These are phyloP conservation scores for Otolemur garnettii DNA, from an alignment of 2,113 vertebrate species.

Conservation along the genomic window DNA sequence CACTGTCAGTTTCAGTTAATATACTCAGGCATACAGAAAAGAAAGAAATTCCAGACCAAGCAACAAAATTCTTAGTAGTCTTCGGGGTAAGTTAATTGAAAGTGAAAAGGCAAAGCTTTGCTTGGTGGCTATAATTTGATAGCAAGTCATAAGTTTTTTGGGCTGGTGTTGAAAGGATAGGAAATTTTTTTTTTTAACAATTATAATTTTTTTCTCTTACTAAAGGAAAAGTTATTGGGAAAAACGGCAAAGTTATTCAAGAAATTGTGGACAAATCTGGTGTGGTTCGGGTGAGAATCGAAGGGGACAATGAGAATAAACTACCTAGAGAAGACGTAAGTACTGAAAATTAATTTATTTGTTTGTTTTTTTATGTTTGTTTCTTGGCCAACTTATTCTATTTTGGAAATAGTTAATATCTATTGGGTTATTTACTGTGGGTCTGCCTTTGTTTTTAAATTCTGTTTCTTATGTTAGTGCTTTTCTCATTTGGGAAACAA, in stretches of 20 bases:
- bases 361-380: neutral
- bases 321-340: conserved; percentile 92
- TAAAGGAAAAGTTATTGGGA: conserved; percentile 94
- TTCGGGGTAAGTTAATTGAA: conserved; percentile 7
- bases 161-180: neutral
- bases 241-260: conserved; percentile 94
- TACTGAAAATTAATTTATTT: conserved; percentile 58
- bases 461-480: neutral
- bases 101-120: conserved; percentile 38
- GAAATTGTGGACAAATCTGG: conserved; percentile 94
- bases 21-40: neutral
- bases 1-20: neutral
- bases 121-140: conserved; percentile 70
- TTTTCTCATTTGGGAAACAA: conserved; percentile 18
- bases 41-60: neutral
- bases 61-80: neutral
- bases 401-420: neutral
- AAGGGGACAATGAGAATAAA: conserved; percentile 93
- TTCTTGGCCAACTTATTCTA: neutral
- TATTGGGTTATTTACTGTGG: neutral
- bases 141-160: conserved; percentile 8
- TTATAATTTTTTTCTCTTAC: conserved; percentile 78
- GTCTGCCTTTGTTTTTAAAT: neutral
- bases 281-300: conserved; percentile 93
- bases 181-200: conserved; percentile 63